These are phyloP conservation scores for Halcyon smyrnensis DNA, from an alignment of 2,797 vertebrate species.

Conservation along the genomic window DNA sequence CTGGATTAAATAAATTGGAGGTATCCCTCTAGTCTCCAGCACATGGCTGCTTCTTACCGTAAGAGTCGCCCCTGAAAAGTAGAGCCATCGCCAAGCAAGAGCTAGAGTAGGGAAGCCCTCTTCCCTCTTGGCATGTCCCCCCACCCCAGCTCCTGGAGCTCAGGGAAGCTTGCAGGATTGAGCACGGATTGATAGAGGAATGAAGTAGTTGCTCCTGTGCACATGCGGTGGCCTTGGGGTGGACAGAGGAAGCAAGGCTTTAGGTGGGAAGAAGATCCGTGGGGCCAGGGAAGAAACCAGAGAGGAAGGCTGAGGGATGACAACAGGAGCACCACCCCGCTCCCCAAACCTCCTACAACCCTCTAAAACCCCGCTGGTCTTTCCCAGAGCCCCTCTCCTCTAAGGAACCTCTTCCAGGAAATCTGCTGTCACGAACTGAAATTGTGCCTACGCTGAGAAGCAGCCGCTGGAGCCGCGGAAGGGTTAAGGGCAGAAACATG, in stretches of 20 bases:
- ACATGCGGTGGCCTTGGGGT: neutral
- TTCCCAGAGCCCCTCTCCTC: neutral
- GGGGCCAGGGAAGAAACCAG: neutral
- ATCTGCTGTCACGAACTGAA: neutral
- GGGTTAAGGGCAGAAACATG: neutral
- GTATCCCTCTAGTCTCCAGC: neutral
- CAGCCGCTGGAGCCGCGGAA: neutral
- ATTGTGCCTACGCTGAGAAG: neutral
- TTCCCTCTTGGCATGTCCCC: neutral
- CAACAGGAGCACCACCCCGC: neutral
- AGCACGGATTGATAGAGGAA: neutral
- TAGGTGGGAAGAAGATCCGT: neutral
- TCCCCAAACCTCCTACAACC: neutral
- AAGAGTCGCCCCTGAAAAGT: neutral
- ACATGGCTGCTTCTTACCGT: neutral
- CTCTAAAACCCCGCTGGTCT: neutral
- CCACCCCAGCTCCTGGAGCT: fast-evolving
- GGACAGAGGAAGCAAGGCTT: neutral
- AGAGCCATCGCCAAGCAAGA: neutral
- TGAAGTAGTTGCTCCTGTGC: neutral
- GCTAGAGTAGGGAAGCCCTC: neutral
- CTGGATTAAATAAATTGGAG: neutral
- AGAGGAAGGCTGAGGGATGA: neutral
- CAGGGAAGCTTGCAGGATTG: neutral
- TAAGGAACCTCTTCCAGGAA: neutral